Evolutionary conservation across 1,140 invertebrate species (phyloP).

Genomic region (Bombus impatiens): DNA sequence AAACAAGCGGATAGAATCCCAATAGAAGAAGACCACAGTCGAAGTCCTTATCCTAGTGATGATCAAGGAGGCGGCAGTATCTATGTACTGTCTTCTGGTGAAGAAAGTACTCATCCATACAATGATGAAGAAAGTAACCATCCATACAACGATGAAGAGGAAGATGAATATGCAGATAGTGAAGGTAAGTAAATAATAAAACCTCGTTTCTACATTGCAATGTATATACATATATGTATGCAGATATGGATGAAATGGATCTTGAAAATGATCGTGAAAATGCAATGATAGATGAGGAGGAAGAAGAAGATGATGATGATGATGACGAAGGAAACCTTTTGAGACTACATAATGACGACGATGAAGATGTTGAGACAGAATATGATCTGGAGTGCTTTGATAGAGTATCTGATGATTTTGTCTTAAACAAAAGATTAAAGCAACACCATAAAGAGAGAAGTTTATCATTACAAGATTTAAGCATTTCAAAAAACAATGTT

Average conservation of each 20-base stretch:
- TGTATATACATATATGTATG: background rate
- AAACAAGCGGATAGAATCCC: constrained; percentile 50
- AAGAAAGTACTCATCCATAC: constrained; percentile 58
- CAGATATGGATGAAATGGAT: constrained; percentile 63
- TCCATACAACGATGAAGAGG: constrained; percentile 67
- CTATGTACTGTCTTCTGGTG: constrained; percentile 70
- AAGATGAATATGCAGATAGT: constrained; percentile 62
- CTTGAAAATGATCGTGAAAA: constrained; percentile 56
- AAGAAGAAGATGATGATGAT: constrained; percentile 67
- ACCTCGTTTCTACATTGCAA: background rate
- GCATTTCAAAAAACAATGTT: constrained; percentile 22
- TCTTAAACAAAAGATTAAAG: constrained; percentile 68
- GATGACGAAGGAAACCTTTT: constrained; percentile 56
- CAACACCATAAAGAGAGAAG: constrained; percentile 73
- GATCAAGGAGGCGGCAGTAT: constrained; percentile 72
- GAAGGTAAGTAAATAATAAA: constrained; percentile 55
- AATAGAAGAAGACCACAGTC: constrained; percentile 38
- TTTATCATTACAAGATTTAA: constrained; percentile 77
- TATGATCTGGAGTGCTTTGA: constrained; percentile 67
- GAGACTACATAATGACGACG: constrained; percentile 49
- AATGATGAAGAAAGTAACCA: constrained; percentile 67
- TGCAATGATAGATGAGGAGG: constrained; percentile 53
- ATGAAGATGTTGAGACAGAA: constrained; percentile 64
- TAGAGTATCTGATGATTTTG: constrained; percentile 75
- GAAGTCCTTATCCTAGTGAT: constrained; percentile 59